Percentiles rank a stretch among this genome's conserved stretches.
These are phyloP conservation scores for Mus spicilegus DNA, from an alignment of 2,113 vertebrate species.

Conservation along the genomic window DNA sequence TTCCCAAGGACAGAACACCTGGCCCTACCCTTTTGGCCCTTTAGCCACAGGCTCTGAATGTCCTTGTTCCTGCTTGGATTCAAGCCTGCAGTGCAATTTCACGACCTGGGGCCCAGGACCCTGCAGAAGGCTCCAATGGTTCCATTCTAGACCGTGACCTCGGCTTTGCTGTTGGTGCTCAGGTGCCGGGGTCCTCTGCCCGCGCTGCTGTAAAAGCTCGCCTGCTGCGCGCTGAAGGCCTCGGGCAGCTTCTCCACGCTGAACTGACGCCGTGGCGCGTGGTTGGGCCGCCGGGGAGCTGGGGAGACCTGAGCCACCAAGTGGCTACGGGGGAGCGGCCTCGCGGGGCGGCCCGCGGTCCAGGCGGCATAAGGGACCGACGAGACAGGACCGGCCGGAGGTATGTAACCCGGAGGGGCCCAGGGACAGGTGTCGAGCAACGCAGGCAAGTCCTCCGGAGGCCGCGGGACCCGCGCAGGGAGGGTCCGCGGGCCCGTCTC, in stretches of 20 bases:
- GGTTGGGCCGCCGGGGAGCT: slow-evolving; percentile 87
- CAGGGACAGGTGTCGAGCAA: slow-evolving; percentile 89
- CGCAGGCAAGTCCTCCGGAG: slow-evolving; percentile 88
- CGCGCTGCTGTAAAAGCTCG: slow-evolving; percentile 74
- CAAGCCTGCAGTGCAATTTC: neutral
- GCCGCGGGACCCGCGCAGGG: slow-evolving; percentile 86
- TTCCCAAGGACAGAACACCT: neutral
- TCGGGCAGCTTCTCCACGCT: slow-evolving; percentile 93
- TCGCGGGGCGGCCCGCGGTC: slow-evolving; percentile 80
- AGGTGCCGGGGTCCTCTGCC: slow-evolving; percentile 87
- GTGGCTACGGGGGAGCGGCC: slow-evolving; percentile 81
- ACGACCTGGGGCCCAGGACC: rapidly evolving
- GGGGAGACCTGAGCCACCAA: slow-evolving; percentile 83
- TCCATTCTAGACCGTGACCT: slow-evolving; percentile 92
- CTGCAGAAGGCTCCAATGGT: neutral
- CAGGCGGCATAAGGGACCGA: slow-evolving; percentile 87
- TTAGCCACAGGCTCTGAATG: slow-evolving; percentile 16
- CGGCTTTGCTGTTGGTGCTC: slow-evolving; percentile 97
- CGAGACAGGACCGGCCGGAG: slow-evolving; percentile 86
- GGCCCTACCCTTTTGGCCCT: neutral
- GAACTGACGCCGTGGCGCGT: slow-evolving; percentile 89
- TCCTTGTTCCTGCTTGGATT: neutral
- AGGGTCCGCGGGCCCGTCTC: slow-evolving; percentile 88
- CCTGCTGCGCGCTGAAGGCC: slow-evolving; percentile 89
- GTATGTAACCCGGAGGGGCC: slow-evolving; percentile 88